phyloP scores from a whole-genome alignment of 2,797 vertebrate species.

The Pogoniulus pusillus region DNA sequence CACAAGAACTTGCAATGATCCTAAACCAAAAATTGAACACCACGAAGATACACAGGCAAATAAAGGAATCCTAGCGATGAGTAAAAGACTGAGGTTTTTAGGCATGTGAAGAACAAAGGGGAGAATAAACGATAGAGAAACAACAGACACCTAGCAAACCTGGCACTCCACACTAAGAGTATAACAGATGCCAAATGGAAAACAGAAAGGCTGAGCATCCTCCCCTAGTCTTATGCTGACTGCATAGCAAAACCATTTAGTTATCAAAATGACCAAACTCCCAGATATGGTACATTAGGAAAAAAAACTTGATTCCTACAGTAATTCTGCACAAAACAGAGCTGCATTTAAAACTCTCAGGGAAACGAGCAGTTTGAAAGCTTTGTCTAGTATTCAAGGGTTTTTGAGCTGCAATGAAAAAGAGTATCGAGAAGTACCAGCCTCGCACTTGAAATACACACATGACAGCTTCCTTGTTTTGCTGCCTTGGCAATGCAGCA shows the following conservation, averaged over 20 bases:
- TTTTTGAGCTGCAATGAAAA: background rate
- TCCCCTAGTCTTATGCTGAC: background rate
- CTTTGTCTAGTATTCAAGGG: background rate
- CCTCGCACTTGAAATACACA: background rate
- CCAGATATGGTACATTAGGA: background rate
- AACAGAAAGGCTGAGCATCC: background rate
- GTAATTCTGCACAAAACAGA: background rate
- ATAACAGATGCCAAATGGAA: background rate
- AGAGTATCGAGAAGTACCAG: background rate
- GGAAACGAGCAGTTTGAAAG: background rate
- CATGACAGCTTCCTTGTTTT: background rate
- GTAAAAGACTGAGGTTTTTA: background rate
- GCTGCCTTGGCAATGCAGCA: conserved; percentile 29
- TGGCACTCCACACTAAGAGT: background rate
- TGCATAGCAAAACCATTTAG: background rate
- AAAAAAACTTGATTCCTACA: background rate
- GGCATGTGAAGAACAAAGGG: conserved; percentile 22
- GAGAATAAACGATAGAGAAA: conserved; percentile 4
- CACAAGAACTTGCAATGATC: conserved; percentile 45
- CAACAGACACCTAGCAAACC: conserved; percentile 33
- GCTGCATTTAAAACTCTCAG: background rate
- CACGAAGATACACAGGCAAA: background rate
- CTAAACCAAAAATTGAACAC: conserved; percentile 33
- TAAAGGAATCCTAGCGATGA: conserved; percentile 20
- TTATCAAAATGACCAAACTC: background rate